phyloP scores from a whole-genome alignment of 1,140 invertebrate species.

The Drosophila prosaltans region DNA sequence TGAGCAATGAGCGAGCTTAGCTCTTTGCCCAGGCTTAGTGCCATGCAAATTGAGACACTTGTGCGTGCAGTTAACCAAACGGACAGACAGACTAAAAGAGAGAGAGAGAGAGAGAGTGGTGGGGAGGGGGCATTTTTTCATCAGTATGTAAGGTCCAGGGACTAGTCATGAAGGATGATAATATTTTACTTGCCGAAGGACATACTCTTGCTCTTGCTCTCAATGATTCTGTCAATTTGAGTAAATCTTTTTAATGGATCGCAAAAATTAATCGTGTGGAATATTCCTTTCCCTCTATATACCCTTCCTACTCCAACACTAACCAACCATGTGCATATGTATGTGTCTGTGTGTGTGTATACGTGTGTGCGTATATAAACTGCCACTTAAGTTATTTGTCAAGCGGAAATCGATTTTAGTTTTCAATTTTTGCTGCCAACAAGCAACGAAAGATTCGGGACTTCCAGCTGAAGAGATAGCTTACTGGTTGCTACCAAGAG shows the following conservation, averaged over 20 bases:
- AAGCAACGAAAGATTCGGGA: slow-evolving; percentile 1
- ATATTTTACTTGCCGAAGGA: slow-evolving; percentile 29
- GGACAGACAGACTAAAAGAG: background rate
- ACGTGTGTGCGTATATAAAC: slow-evolving; percentile 50
- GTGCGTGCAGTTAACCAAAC: slow-evolving; percentile 50
- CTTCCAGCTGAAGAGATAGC: background rate
- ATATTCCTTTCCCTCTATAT: slow-evolving; percentile 48
- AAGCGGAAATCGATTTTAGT: slow-evolving; percentile 78
- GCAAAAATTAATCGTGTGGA: slow-evolving; percentile 75
- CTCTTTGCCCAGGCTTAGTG: slow-evolving; percentile 40
- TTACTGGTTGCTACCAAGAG: background rate
- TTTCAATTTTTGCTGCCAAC: slow-evolving; percentile 51
- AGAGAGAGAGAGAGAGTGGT: slow-evolving; percentile 13
- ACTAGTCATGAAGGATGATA: slow-evolving; percentile 45
- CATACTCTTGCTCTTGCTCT: slow-evolving; percentile 32
- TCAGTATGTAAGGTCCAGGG: slow-evolving; percentile 38
- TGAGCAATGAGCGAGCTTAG: background rate
- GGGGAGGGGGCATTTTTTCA: slow-evolving; percentile 32
- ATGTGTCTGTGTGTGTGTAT: slow-evolving; percentile 19
- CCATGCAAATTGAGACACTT: slow-evolving; percentile 77
- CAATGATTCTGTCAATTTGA: slow-evolving; percentile 78
- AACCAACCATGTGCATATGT: slow-evolving; percentile 13
- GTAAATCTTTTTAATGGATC: slow-evolving; percentile 77
- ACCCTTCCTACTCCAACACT: background rate
- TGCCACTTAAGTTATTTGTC: slow-evolving; percentile 68